phyloP scores from a whole-genome alignment of 2,888 invertebrate genomes.

The Nomada fucata region DNA sequence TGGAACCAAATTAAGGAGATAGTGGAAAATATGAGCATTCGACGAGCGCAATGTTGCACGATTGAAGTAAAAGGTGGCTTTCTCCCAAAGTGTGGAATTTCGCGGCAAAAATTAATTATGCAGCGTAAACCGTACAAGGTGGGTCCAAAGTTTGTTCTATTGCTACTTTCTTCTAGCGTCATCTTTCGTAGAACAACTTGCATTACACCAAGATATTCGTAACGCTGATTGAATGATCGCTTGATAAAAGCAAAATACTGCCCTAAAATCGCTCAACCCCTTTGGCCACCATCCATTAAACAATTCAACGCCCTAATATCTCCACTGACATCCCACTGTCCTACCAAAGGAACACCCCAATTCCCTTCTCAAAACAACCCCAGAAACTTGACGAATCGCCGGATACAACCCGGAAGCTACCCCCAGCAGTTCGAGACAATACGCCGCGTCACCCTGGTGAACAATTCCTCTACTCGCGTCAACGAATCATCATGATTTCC shows the following conservation, averaged over 20 bases:
- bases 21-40: neutral
- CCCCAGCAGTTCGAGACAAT: neutral
- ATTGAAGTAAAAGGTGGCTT: neutral
- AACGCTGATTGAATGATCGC: too few species aligned
- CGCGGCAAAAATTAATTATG: neutral
- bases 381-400: neutral
- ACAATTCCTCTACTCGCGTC: slow-evolving; percentile 1
- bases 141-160: too few species aligned
- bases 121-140: too few species aligned
- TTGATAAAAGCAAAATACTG: too few species aligned
- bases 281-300: neutral
- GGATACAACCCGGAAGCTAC: neutral
- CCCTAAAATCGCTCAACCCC: neutral
- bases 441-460: slow-evolving; percentile 9
- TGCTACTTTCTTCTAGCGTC: too few species aligned
- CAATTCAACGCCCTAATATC: neutral
- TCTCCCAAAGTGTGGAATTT: neutral
- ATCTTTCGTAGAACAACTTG: too few species aligned
- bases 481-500: slow-evolving; percentile 6
- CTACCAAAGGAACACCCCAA: slow-evolving; percentile 1
- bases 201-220: too few species aligned
- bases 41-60: neutral
- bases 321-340: neutral
- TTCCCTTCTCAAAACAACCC: slow-evolving; percentile 19
- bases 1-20: neutral